These are phyloP conservation scores for Nannoperca australis DNA, from an alignment of 2,797 vertebrate genomes.

Conservation along the genomic window DNA sequence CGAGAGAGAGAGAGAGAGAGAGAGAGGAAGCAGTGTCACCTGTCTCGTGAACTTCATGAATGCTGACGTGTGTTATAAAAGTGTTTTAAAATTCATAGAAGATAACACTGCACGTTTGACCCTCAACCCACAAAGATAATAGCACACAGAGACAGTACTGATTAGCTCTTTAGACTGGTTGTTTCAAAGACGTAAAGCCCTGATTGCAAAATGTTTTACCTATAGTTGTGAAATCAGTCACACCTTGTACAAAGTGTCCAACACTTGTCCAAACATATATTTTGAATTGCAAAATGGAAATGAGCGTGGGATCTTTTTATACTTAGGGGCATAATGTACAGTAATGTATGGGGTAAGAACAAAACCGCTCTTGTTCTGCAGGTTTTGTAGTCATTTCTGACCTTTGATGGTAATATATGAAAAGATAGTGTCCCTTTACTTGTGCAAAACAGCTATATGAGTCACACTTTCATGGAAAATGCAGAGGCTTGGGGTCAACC, in stretches of 20 bases:
- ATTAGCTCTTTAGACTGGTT: not conserved
- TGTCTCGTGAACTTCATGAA: not conserved
- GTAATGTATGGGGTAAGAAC: not conserved
- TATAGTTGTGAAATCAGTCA: not conserved
- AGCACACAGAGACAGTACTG: fast-evolving
- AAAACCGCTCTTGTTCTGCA: not conserved
- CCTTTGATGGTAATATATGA: fast-evolving
- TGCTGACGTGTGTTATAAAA: not conserved
- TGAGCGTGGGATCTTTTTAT: not conserved
- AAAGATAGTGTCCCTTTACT: not conserved
- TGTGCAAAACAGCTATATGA: constrained; percentile 6
- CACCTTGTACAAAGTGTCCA: not conserved
- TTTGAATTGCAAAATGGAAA: not conserved
- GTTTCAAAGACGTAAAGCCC: not conserved
- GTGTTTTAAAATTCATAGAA: not conserved
- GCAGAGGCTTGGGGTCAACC: constrained; percentile 38
- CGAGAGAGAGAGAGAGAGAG: constrained; percentile 8
- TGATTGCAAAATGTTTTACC: not conserved
- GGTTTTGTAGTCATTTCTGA: not conserved
- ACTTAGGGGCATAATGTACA: not conserved
- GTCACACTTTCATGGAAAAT: constrained; percentile 25
- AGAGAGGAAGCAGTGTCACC: constrained; percentile 18
- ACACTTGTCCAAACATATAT: not conserved
- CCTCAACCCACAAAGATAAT: not conserved
- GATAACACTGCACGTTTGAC: not conserved